Evolutionary conservation across 2,797 vertebrate genomes (phyloP), one percentile per base, ranked within the genome.

Genomic region (Sandelia bainsii): DNA sequence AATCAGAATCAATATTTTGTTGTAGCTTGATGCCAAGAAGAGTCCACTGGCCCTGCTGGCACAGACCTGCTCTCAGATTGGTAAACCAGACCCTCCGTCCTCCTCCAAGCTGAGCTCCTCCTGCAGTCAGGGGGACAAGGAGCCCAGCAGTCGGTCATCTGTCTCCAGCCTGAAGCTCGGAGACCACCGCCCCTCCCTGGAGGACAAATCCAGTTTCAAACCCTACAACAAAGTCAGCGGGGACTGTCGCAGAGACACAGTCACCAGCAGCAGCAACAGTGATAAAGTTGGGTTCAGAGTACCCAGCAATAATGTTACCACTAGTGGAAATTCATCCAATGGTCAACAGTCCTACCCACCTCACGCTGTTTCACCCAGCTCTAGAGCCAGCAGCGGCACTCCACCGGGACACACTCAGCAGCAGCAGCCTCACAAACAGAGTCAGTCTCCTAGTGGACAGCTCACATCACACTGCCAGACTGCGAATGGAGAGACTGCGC

Each of bases 1-100:
- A 53, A 86, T 80, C 69, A 71, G 3, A 66, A 44, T 84, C 1
- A 62, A 2, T 80, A 1, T 80, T 82, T 79, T 80, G 9, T 86
- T 77, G 9, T 71, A 99, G 98, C 93, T 99, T 95, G 98, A 99
- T 91, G 97, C 97, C 84, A 99, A 99, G 94, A 99, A 99, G 92
- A 99, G 97, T 81, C 97, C 97, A 0, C 81, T 99, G 87, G 98
- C 98, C 61, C 94, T 99, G 83, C 93, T 99, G 91, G 98, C 98
- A 25, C 97, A 99, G 93, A 99, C 98, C 81, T 99, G 98, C 90
- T 99, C 97, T 14, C 98, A 99, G 94, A 99, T 99, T 45, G 98
- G 97, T 52, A 99, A 99, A 79, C 95, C 97, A 2, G 97, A 98
- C 89, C 96, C 97, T 50, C 96, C 96, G 49, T 95, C 97, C 23